phyloP scores from a whole-genome alignment of 2,113 vertebrate genomes.

The Agelaius tricolor region DNA sequence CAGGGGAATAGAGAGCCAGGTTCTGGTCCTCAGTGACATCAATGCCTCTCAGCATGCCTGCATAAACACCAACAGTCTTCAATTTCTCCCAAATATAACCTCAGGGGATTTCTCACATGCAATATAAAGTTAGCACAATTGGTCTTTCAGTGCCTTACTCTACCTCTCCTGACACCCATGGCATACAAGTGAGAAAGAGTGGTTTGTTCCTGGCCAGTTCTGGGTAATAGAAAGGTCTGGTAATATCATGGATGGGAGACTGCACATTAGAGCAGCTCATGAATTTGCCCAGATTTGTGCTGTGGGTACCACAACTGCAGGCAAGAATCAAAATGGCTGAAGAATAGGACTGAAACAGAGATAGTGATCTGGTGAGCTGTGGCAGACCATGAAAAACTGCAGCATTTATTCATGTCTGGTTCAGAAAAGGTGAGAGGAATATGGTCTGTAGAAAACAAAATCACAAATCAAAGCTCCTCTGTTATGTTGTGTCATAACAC shows the following conservation, averaged over 20 bases:
- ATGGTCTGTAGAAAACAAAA: not conserved
- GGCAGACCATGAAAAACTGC: not conserved
- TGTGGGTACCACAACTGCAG: not conserved
- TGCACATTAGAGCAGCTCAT: not conserved
- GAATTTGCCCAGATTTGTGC: not conserved
- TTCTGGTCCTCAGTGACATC: not conserved
- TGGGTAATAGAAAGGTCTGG: not conserved
- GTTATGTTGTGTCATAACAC: not conserved
- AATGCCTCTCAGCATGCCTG: not conserved
- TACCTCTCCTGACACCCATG: not conserved
- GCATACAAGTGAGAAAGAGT: not conserved
- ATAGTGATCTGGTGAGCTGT: not conserved
- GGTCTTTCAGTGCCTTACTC: not conserved
- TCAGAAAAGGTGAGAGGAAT: not conserved
- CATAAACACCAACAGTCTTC: not conserved
- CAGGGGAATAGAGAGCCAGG: not conserved
- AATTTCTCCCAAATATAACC: not conserved
- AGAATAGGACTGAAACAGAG: not conserved
- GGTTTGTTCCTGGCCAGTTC: not conserved
- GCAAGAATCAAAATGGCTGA: not conserved
- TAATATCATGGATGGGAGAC: not conserved
- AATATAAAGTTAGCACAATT: not conserved
- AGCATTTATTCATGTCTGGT: not conserved
- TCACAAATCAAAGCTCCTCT: not conserved
- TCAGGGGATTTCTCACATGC: not conserved